A percentile compares a stretch with the other conserved stretches of the same genome.
phyloP scores from a whole-genome alignment of 2,113 vertebrate genomes.

The Platysternon megacephalum region DNA sequence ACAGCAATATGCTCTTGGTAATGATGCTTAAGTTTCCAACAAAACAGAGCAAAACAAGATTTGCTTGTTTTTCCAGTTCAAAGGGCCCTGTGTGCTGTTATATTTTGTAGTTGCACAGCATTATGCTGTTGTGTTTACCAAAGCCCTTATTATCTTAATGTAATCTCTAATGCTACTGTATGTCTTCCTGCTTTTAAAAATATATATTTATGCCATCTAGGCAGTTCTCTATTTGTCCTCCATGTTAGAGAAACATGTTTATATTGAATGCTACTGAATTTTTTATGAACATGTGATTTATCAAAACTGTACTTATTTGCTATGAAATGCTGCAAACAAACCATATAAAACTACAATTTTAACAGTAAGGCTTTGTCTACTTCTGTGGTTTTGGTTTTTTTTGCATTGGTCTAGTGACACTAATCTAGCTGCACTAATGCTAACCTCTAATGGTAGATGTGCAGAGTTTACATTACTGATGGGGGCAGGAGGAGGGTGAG shows the following conservation, averaged over 20 bases:
- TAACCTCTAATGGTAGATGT: not conserved
- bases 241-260: not conserved
- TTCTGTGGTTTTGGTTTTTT: not conserved
- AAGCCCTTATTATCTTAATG: not conserved
- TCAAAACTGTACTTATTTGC: not conserved
- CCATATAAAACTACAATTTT: not conserved
- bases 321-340: not conserved
- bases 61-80: not conserved
- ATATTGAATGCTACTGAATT: not conserved
- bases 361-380: not conserved
- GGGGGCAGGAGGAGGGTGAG: accelerated
- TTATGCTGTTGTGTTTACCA: not conserved
- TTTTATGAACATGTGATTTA: not conserved
- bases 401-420: not conserved
- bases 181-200: not conserved
- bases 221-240: not conserved
- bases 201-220: not conserved
- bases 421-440: not conserved
- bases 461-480: not conserved
- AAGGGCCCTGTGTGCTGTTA: not conserved
- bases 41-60: not conserved
- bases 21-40: not conserved
- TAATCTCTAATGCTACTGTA: not conserved
- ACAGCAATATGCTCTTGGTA: not conserved
- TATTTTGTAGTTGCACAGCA: not conserved